These are phyloP conservation scores for Blastobasis lacticolella DNA, from an alignment of 2,888 invertebrate genomes.

Conservation along the genomic window DNA sequence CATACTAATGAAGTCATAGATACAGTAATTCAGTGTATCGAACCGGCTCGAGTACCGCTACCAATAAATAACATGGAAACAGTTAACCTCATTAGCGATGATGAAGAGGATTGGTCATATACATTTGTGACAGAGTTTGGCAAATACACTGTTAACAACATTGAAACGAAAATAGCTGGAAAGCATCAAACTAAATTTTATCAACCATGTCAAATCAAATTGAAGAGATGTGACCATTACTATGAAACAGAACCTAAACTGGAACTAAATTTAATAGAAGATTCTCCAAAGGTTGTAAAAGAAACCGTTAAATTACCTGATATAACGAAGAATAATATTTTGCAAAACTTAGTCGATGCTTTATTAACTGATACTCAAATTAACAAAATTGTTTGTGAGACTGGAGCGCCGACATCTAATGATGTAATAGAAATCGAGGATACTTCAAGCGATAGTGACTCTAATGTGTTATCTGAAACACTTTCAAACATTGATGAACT, in stretches of 20 bases:
- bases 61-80: slow-evolving; percentile 19
- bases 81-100: slow-evolving; percentile 56
- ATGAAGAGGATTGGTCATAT: slow-evolving; percentile 34
- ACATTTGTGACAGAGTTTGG: slow-evolving; percentile 46
- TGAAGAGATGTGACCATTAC: slow-evolving; percentile 18
- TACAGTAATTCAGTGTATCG: slow-evolving; percentile 2
- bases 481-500: slow-evolving; percentile 24
- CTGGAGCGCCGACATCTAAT: too few relatives aligned
- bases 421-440: slow-evolving; percentile 44
- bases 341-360: not conserved
- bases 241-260: not conserved
- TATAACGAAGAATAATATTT: not conserved
- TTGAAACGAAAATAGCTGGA: slow-evolving; percentile 23
- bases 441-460: slow-evolving; percentile 35
- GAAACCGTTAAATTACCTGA: not conserved
- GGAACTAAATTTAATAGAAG: not conserved
- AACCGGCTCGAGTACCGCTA: too few relatives aligned
- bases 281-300: not conserved
- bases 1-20: slow-evolving; percentile 21
- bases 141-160: slow-evolving; percentile 26
- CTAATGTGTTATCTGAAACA: not conserved
- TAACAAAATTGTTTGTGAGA: too few relatives aligned
- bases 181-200: slow-evolving; percentile 42
- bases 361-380: not conserved
- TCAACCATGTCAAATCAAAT: slow-evolving; percentile 36